Base-by-base conservation (phyloP, 2,888 invertebrate genomes). In the Lapara coniferarum region DNA sequence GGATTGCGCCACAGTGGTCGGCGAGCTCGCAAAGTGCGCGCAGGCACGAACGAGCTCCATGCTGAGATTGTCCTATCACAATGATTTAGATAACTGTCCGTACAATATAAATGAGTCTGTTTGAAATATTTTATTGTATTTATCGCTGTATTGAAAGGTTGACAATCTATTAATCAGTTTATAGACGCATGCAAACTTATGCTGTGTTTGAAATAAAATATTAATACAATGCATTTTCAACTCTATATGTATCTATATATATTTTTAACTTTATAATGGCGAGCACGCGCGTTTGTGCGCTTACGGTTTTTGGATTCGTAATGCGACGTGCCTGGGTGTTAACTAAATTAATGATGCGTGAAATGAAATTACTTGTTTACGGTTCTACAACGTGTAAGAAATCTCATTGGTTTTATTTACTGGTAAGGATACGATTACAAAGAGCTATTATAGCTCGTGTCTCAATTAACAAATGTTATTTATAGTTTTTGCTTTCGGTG, bases 21-120 rank as follows among this genome's bases (percentile, higher is more conserved):
- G 72, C 70, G 69, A 67, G 71, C 67, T 67, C 71, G 73, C 71
- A 70, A 71, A 66, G 51, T 66, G 66, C 66, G 66, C 67, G 52
- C 69, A 72, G 57, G 59, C 73, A 76, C 72, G 75, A 74, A 69
- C 71, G 72, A 66, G 66, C 68, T 70, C 66, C 68, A 69, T 67
- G 63, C 69, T 71, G 71, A 74, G 75, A 78, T 79, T 78, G 75
- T 78, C 74, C 70, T 78, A 75, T 79, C 75, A 73, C 76, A 75
- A 79, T 77, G 73, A 75, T 74, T 75, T 74, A 77, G 76, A 78
- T 79, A 78, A 77, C 70, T 73, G 72, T 75, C 56, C 19, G 53
- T 46, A 53, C 56, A 66, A 66, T 69, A 49, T 68, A 71, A 66
- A 25, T 66, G 66, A 46, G 19, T 30, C 30, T 58, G 30, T 57